These are phyloP conservation scores for Pinna nobilis DNA, from an alignment of 1,140 invertebrate species.

Conservation along the genomic window DNA sequence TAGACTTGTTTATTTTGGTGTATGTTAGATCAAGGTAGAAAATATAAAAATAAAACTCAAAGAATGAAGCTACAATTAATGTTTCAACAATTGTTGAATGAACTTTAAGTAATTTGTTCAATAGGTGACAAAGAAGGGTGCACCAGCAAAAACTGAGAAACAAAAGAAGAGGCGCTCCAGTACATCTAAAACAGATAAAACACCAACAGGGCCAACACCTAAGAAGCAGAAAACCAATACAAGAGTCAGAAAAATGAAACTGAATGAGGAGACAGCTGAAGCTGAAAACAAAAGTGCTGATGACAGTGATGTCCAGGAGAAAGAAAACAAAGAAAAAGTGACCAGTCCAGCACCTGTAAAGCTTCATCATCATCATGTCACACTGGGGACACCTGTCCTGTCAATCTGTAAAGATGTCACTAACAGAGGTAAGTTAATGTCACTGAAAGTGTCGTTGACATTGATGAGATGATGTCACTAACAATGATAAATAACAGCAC, in stretches of 20 bases:
- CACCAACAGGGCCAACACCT: conserved; percentile 40
- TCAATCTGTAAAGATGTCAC: conserved; percentile 62
- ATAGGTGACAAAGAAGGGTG: conserved; percentile 41
- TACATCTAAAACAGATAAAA: conserved; percentile 45
- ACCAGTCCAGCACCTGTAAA: conserved; percentile 18
- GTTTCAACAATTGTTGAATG: too few relatives aligned
- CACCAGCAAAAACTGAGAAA: conserved; percentile 42
- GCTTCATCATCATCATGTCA: conserved; percentile 5
- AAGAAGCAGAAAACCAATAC: conserved; percentile 43
- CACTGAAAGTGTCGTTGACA: not conserved
- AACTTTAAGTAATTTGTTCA: not conserved
- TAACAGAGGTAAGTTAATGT: conserved; percentile 49
- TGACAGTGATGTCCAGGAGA: not conserved
- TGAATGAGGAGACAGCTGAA: not conserved
- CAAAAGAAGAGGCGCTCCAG: conserved; percentile 43
- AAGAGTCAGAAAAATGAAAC: conserved; percentile 15
- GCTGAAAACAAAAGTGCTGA: conserved; percentile 10
- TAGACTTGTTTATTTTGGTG: too few relatives aligned
- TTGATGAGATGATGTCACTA: too few relatives aligned
- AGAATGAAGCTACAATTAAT: too few relatives aligned
- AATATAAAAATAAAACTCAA: too few relatives aligned
- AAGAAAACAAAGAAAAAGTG: conserved; percentile 16
- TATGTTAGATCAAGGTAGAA: too few relatives aligned
- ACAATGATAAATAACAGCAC: too few relatives aligned
- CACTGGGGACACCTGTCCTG: conserved; percentile 16